Evolutionary conservation across 2,888 invertebrate genomes (phyloP).

Genomic region (Drosophila testacea): DNA sequence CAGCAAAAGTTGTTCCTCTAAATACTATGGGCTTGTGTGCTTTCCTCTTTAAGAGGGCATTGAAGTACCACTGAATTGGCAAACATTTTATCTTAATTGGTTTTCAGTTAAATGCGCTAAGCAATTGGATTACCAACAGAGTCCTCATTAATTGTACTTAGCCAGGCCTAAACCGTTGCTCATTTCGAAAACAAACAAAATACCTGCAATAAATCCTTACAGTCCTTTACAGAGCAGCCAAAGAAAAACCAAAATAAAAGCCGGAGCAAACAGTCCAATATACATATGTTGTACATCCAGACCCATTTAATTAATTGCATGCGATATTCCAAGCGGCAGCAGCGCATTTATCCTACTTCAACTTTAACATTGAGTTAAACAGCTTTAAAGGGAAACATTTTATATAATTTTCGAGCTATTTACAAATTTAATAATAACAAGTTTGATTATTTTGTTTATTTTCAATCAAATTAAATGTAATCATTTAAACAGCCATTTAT

Average conservation of each 20-base stretch:
- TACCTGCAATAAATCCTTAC: constrained; percentile 17
- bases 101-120: constrained; percentile 51
- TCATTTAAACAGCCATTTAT: too few relatives aligned
- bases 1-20: constrained; percentile 5
- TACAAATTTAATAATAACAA: background rate
- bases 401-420: background rate
- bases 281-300: constrained; percentile 9
- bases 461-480: too few relatives aligned
- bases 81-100: constrained; percentile 78
- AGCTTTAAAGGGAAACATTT: background rate
- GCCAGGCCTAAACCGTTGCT: constrained; percentile 5
- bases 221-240: background rate
- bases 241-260: background rate
- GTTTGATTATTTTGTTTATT: too few relatives aligned
- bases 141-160: constrained; percentile 34
- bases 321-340: constrained; percentile 38
- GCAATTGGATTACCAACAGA: constrained; percentile 27
- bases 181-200: constrained; percentile 13
- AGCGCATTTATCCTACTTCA: background rate
- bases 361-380: background rate
- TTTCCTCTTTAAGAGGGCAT: constrained; percentile 23
- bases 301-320: constrained; percentile 69
- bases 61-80: constrained; percentile 49
- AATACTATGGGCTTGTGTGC: constrained; percentile 11
- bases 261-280: background rate